These are phyloP conservation scores for Trissoscelio sp. DNA, from an alignment of 2,888 invertebrate species.

Conservation along the genomic window DNA sequence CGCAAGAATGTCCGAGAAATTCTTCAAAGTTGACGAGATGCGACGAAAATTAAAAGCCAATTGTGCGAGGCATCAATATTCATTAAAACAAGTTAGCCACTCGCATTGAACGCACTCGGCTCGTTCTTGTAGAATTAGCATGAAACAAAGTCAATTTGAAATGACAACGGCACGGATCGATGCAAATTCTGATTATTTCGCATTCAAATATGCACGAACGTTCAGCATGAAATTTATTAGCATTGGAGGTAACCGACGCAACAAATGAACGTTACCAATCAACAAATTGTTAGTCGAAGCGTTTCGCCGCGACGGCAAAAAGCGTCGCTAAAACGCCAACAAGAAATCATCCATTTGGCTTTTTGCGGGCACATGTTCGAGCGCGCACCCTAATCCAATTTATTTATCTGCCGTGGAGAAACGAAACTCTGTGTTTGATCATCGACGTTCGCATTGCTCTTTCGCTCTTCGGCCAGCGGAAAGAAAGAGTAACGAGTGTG, in stretches of 20 bases:
- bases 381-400: slow-evolving; percentile 63
- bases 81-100: slow-evolving; percentile 34
- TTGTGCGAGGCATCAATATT: slow-evolving; percentile 35
- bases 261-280: slow-evolving; percentile 36
- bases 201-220: slow-evolving; percentile 20
- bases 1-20: background rate
- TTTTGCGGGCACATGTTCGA: slow-evolving; percentile 44
- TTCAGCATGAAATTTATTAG: slow-evolving; percentile 36
- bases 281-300: slow-evolving; percentile 47
- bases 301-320: slow-evolving; percentile 16
- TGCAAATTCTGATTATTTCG: slow-evolving; percentile 36
- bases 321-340: slow-evolving; percentile 39
- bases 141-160: slow-evolving; percentile 38
- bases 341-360: slow-evolving; percentile 36
- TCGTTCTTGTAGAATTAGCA: slow-evolving; percentile 29
- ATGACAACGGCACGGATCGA: slow-evolving; percentile 32
- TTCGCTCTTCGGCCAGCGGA: slow-evolving; percentile 26
- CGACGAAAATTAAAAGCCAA: slow-evolving; percentile 38
- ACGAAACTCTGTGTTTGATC: slow-evolving; percentile 52
- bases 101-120: background rate
- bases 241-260: background rate
- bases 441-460: slow-evolving; percentile 40
- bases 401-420: slow-evolving; percentile 55
- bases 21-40: background rate
- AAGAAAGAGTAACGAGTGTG: slow-evolving; percentile 55